A percentile compares a stretch with the other conserved stretches of the same genome.
Conservation (phyloP, 2,888 invertebrate species). For the Notodonta dromedarius region DNA sequence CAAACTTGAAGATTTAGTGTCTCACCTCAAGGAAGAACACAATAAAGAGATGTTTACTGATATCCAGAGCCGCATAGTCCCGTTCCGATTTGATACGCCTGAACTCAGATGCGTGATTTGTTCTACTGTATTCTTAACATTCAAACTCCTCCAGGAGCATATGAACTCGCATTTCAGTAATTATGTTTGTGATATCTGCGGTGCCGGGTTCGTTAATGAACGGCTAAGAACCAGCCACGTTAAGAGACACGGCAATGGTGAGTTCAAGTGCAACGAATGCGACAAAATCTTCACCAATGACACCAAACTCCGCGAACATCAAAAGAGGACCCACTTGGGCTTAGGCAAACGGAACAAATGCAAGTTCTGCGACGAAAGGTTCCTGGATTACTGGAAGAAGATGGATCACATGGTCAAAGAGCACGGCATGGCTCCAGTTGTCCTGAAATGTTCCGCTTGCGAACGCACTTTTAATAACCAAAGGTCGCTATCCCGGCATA, state of each 20-base stretch:
- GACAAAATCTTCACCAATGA: conserved; percentile 50
- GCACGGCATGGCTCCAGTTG: conserved; percentile 53
- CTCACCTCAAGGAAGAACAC: conserved; percentile 50
- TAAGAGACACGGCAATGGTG: conserved; percentile 52
- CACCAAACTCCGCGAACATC: conserved; percentile 36
- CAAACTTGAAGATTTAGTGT: conserved; percentile 47
- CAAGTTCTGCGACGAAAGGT: conserved; percentile 50
- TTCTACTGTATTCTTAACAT: conserved; percentile 46
- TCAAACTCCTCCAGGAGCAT: conserved; percentile 63
- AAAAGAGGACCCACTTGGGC: conserved; percentile 36
- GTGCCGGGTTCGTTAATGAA: conserved; percentile 51
- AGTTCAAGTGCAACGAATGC: conserved; percentile 57
- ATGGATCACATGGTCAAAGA: conserved; percentile 58
- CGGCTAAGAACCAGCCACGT: conserved; percentile 47
- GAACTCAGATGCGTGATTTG: conserved; percentile 59
- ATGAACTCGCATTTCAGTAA: conserved; percentile 67
- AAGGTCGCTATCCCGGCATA: conserved; percentile 52
- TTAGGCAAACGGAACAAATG: conserved; percentile 51
- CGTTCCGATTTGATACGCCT: conserved; percentile 62
- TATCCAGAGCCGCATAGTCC: conserved; percentile 57
- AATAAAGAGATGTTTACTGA: conserved; percentile 46
- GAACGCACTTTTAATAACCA: conserved; percentile 57
- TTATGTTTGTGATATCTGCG: conserved; percentile 57
- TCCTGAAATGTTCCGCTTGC: conserved; percentile 60
- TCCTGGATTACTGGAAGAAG: conserved; percentile 60